These are phyloP conservation scores for Penelope pileata DNA, from an alignment of 2,113 vertebrate species.

Conservation along the genomic window DNA sequence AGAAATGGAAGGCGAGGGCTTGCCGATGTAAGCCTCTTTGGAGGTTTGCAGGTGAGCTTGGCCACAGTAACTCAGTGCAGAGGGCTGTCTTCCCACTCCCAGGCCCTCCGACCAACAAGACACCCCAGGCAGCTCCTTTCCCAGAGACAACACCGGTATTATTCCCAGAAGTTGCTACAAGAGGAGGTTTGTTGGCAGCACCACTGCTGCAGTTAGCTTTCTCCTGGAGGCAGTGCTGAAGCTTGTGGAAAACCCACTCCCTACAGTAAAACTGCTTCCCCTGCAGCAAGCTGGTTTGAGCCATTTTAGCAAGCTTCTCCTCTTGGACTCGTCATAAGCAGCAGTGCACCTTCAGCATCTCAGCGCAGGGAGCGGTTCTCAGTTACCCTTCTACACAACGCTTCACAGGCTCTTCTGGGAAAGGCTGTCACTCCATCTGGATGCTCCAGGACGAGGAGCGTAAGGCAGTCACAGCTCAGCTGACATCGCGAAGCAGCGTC, in stretches of 20 bases:
- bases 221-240: conserved; percentile 98
- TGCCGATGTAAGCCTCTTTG: conserved; percentile 90
- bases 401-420: conserved; percentile 12
- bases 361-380: not conserved
- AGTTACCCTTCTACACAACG: not conserved
- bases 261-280: conserved; percentile 98
- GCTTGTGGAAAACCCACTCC: conserved; percentile 99
- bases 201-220: conserved; percentile 83
- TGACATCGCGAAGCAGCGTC: conserved; percentile 19
- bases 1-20: conserved; percentile 93
- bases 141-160: conserved; percentile 74
- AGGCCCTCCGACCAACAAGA: conserved; percentile 93
- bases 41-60: conserved; percentile 82
- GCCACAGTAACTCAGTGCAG: conserved; percentile 95
- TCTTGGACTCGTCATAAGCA: conserved; percentile 78
- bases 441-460: not conserved
- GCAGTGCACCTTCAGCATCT: conserved; percentile 53
- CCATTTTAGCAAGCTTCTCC: conserved; percentile 86
- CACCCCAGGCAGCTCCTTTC: conserved; percentile 90
- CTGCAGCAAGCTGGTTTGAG: conserved; percentile 95
- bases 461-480: conserved; percentile 51
- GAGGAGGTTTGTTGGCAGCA: conserved; percentile 77
- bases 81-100: conserved; percentile 96
- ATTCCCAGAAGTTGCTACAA: conserved; percentile 73
- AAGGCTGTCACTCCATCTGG: conserved; percentile 52